Evolutionary conservation across 2,113 vertebrate genomes (phyloP), one percentile per base, ranked within the genome.

Genomic region (Megaceryle maxima): DNA sequence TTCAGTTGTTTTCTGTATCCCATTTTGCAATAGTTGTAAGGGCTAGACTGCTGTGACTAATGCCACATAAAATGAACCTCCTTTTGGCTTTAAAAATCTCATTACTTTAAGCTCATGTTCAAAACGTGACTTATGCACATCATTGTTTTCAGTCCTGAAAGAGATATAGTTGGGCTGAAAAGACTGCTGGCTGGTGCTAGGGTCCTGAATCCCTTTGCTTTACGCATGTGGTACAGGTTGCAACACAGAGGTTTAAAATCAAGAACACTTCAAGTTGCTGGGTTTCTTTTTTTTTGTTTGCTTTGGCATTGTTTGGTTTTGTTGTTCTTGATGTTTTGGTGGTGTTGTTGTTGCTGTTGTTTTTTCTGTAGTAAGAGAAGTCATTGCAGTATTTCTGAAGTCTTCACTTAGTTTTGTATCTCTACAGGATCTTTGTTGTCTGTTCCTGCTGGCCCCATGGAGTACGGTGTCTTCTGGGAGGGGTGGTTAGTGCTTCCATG

Each of bases 211-310:
- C 31, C 28, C 3, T 55, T 60, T 53, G 21, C 48, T 82, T 53
- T 72, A 48, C 8, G 11, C 0, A 0, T n/a, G 24, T 41, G 21
- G 11, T 37, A 44, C 28, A 51, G 16, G 15, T 44, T 44, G 66
- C 55, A 78, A 39, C 28, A 16, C 0, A 4, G 43, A 68, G 15
- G 4, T 44, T 79, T 79, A 83, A 87, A 81, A 46, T 59, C 43
- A 63, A 75, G 48, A 48, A 25, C 0, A 2, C 11, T 68, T 80
- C 22, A 75, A 18, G 31, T 18, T 91, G 29, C n/a, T 74, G 33
- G 22, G 24, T 51, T 51, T 51, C 13, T 51, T 51, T 51, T 51
- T 51, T 25, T 25, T 25, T 25, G 50, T 25, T 51, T 51, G 22
- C 50, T 51, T 25, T 51, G 50, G 24, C 22, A 12, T 24, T 51